A percentile compares a stretch with the other conserved stretches of the same genome.
Conservation (phyloP, 2,113 vertebrate species). For the Tamias sibiricus region DNA sequence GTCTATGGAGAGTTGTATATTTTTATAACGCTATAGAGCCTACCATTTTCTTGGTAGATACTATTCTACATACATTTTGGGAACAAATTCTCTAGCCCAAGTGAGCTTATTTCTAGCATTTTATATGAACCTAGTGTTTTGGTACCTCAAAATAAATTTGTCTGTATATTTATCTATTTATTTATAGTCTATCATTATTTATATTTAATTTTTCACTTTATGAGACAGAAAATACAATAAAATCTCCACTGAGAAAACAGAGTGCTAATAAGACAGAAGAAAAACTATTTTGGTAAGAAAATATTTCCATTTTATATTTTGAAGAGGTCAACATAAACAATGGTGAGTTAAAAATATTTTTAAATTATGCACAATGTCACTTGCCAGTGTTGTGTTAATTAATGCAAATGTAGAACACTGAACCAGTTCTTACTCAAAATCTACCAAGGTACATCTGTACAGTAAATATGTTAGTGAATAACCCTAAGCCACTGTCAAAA, state of each 20-base stretch:
- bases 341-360: conserved; percentile 70
- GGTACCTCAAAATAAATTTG: conserved; percentile 32
- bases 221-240: conserved; percentile 9
- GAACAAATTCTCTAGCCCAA: not conserved
- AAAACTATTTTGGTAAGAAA: conserved; percentile 66
- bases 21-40: not conserved
- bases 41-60: not conserved
- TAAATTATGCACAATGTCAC: conserved; percentile 64
- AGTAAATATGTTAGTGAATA: conserved; percentile 72
- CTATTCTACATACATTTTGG: not conserved
- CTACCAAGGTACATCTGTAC: conserved; percentile 71
- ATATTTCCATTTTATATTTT: conserved; percentile 73
- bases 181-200: not conserved
- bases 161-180: not conserved
- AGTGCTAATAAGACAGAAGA: conserved; percentile 54
- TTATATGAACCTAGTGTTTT: conserved; percentile 17
- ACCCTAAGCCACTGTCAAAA: conserved; percentile 58
- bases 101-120: not conserved
- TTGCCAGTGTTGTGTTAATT: conserved; percentile 77
- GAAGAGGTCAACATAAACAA: conserved; percentile 75
- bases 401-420: conserved; percentile 71
- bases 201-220: conserved; percentile 41
- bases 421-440: conserved; percentile 64
- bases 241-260: conserved; percentile 40
- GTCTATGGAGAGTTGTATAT: not conserved